Base-by-base conservation (phyloP, 2,888 invertebrate species). In the Dorcus parallelipipedus region DNA sequence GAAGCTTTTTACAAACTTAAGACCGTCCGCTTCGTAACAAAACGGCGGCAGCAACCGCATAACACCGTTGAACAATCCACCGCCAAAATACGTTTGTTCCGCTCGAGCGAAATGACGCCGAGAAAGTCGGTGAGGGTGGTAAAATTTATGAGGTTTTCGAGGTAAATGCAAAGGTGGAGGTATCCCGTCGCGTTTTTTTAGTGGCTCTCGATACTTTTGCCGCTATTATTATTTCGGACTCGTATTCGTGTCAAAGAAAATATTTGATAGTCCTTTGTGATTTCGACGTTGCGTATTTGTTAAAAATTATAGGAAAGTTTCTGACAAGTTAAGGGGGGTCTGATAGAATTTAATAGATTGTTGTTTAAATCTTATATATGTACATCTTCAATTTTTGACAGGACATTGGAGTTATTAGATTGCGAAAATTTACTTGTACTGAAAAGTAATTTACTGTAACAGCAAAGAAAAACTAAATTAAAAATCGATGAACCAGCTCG, bases 141-240 rank as follows among this genome's bases (percentile, higher is more conserved):
- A 45, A 60, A 62, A 64, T 62, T 64, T 64, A 62, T 64, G 58
- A 59, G 61, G 59, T 58, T 57, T 64, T 64, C 54, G 54, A 58
- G 59, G 59, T 63, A 63, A 63, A 63, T 61, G 63, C 58, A 55
- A 61, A 59, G 60, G 62, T 60, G 58, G 56, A 54, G 60, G 54
- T 52, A 43, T 50, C 52, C 59, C 56, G 43, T 49, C 40, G 55
- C 43, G 55, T 50, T 47, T 53, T 53, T 51, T 50, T 52, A 47
- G 50, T 49, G 54, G 58, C 48, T 48, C 55, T 49, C 38, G 48
- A 26, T 54, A 33, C 26, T 2, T 33, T 33, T 33, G 51, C 39
- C 43, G 54, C 45, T 49, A 45, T 54, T 59, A 59, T 59, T 59
- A 59, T 59, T 59, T 55, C 51, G 49, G 47, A 45, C 49, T 58